Conservation (phyloP, 2,113 vertebrate species). For the Macrotus californicus region DNA sequence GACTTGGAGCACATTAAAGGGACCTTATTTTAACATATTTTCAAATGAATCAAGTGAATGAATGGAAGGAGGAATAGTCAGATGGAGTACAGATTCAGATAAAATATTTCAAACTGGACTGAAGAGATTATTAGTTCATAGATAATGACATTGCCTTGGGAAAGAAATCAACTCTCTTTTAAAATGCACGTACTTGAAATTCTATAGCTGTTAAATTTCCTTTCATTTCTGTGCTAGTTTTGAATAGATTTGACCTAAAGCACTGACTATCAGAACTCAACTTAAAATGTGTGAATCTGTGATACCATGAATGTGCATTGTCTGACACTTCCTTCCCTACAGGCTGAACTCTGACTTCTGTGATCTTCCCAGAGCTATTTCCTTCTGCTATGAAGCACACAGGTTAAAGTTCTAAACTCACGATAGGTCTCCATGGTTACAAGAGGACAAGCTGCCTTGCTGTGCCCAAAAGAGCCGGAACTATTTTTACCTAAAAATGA, state of each 20-base stretch:
- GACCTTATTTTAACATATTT: not conserved
- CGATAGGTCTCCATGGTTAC: conserved; percentile 80
- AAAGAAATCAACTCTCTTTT: not conserved
- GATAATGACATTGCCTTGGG: not conserved
- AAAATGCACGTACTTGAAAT: not conserved
- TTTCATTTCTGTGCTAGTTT: not conserved
- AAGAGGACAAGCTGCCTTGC: conserved; percentile 53
- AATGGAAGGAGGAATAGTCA: not conserved
- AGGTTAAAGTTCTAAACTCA: conserved; percentile 57
- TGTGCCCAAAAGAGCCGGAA: conserved; percentile 58
- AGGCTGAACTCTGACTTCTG: not conserved
- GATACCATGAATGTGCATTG: not conserved
- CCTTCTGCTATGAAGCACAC: conserved; percentile 31
- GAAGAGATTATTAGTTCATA: not conserved
- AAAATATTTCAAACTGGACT: not conserved
- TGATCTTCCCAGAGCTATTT: conserved; percentile 3
- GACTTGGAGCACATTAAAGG: not conserved
- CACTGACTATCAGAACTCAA: not conserved
- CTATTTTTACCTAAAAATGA: conserved; percentile 64
- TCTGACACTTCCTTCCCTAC: not conserved
- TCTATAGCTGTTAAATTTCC: not conserved
- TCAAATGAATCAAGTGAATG: not conserved
- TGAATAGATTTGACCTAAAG: not conserved
- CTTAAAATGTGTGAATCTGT: not conserved
- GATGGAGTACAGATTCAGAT: not conserved